Base-by-base conservation (phyloP, 2,888 invertebrate species). In the Trachelus iudaicus region DNA sequence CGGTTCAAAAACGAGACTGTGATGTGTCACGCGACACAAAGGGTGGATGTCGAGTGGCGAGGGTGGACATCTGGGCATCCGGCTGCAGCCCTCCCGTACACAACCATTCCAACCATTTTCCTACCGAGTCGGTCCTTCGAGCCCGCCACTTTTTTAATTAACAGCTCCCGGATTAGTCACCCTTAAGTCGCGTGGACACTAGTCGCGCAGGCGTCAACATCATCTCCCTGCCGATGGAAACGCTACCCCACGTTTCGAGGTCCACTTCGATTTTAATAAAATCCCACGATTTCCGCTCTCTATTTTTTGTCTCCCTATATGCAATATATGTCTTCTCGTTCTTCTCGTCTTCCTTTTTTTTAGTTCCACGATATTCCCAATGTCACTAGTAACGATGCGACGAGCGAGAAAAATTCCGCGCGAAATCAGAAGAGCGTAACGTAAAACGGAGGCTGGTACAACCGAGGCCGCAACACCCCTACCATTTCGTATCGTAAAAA, bases 401-500 rank as follows among this genome's bases (percentile, higher is more conserved):
- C 31, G 78, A 73, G 77, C 69, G 75, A 68, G 79, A 77, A 80
- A 71, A 71, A 33, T 71, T 23, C 71, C 71, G 71, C 71, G 56
- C 56, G 56, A 56, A 56, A 56, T 56, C 56, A 56, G 56, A 56
- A 77, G 80, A 81, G 76, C 80, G 79, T 82, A 83, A 83, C 84
- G 82, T 80, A 81, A 83, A 83, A 79, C 81, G 82, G 81, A 81
- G 82, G 80, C 81, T 78, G 79, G 82, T 79, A 77, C 79, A 76
- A 79, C 69, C 74, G 73, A 82, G 78, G 76, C 76, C 81, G 73
- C 79, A 76, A 71, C 77, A 74, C 31, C 73, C 37, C 40, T 69
- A 81, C 78, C 80, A 80, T 79, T 76, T 83, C 84, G 87, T 87
- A 88, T 89, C 88, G 88, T 89, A 89, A 89, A 89, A 89, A 89